Base-by-base conservation (phyloP, 2,797 vertebrate genomes). In the Rallus crepitans region DNA sequence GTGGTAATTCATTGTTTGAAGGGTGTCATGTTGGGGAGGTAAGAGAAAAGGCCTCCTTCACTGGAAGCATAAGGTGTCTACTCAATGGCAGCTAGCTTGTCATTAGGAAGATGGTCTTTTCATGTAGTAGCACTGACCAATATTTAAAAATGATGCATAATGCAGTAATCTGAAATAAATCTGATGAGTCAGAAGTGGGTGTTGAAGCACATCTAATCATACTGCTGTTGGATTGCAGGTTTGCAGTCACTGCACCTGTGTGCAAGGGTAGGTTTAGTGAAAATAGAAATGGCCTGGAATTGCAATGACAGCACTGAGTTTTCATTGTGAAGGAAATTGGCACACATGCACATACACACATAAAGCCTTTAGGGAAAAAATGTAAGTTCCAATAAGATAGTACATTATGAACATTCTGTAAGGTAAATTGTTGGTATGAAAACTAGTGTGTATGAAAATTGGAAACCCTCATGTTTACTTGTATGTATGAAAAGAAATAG, bases 401-500 rank as follows among this genome's bases (percentile, higher is more conserved):
- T 33, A 37, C 2, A 5, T 79, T 63, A 70, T 65, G 33, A 66
- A 60, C 24, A 61, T 79, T 72, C 77, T 78, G 45, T 40, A 77
- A 90, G 47, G 82, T 94, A 97, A 92, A 93, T 60, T 87, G 50
- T 79, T 90, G 72, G 77, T 69, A 72, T 18, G 2, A 86, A 92
- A 91, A 91, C 85, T 77, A 20, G 87, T 93, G 72, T 21, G 20
- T 83, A 82, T 92, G 89, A 96, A 93, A 97, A 96, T 64, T 81
- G 93, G 88, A 97, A 95, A 95, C 48, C 69, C 69, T 48, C 24
- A 37, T 97, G 97, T 98, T 98, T 97, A 97, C 96, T 95, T 94
- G 71, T 45, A 94, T 73, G 71, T 90, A 87, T 91, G 96, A 97
- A 97, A 96, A 97, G 95, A 98, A 98, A 97, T 96, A 96, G 97